Conservation (phyloP, 2,888 invertebrate genomes). For the Cheilosia soror region DNA sequence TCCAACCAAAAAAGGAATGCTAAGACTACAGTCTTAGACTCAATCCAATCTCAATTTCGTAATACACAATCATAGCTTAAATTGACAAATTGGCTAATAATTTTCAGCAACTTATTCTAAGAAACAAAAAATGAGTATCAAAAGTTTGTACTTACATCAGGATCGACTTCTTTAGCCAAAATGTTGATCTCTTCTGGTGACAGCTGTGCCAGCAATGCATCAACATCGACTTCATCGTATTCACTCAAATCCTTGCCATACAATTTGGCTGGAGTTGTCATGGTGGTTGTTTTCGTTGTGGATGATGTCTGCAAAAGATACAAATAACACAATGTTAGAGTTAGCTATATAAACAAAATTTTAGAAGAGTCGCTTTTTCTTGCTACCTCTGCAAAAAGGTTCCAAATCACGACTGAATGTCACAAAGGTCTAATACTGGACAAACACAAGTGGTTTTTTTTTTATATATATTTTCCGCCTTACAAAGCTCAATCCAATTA, state of each 20-base stretch:
- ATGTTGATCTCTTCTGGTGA: conserved; percentile 98
- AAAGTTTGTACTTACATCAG: conserved; percentile 95
- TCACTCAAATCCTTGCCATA: conserved; percentile 95
- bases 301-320: conserved; percentile 90
- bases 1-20: no score
- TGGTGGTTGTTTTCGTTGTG: conserved; percentile 93
- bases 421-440: conserved; percentile 51
- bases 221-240: conserved; percentile 98
- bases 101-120: no score
- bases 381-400: conserved; percentile 51
- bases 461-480: neutral
- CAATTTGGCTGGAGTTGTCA: conserved; percentile 95
- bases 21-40: no score
- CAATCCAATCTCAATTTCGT: no score
- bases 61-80: no score
- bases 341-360: neutral
- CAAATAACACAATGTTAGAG: conserved; percentile 10
- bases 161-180: conserved; percentile 99
- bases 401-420: conserved; percentile 70
- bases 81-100: no score
- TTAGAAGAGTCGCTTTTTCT: neutral
- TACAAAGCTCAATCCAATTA: conserved; percentile 73
- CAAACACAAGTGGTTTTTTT: conserved; percentile 15
- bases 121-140: neutral
- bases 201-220: conserved; percentile 95